Evolutionary conservation across 2,113 vertebrate genomes (phyloP).

Genomic region (Hucho hucho): DNA sequence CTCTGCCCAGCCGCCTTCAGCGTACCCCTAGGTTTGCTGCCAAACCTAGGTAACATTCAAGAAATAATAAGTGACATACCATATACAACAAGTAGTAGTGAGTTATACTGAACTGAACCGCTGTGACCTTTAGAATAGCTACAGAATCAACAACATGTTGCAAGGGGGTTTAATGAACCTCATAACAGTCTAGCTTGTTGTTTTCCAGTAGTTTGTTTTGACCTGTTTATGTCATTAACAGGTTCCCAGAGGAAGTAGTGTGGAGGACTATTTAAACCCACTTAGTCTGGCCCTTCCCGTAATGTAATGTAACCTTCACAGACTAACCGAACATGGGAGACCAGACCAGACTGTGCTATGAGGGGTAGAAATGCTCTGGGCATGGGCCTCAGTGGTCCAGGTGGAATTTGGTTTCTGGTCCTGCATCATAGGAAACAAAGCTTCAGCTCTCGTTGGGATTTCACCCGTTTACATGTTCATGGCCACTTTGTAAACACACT

Average conservation of each 20-base stretch:
- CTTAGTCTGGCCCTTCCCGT: constrained; percentile 60
- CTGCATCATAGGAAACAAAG: not conserved
- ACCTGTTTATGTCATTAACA: constrained; percentile 60
- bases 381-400: not conserved
- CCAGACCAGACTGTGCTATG: not conserved
- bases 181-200: constrained; percentile 40
- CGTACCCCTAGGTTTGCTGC: too few species aligned
- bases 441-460: not conserved
- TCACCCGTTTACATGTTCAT: too few species aligned
- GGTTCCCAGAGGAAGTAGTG: constrained; percentile 66
- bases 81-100: too few species aligned
- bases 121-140: constrained; percentile 8
- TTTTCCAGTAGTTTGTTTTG: constrained; percentile 54
- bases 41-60: not conserved
- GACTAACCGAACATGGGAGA: constrained; percentile 48
- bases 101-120: constrained; percentile 3
- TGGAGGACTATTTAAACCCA: constrained; percentile 62
- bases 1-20: not conserved
- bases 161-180: constrained; percentile 38
- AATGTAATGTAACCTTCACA: constrained; percentile 51
- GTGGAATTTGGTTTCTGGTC: constrained; percentile 1
- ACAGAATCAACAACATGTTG: constrained; percentile 4
- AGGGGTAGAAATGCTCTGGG: not conserved
- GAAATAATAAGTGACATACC: not conserved
- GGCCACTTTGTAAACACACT: too few species aligned